Percentiles rank a stretch among this genome's conserved stretches.
Evolutionary conservation across 2,113 vertebrate genomes (phyloP).

Genomic region (Desmodus rotundus): DNA sequence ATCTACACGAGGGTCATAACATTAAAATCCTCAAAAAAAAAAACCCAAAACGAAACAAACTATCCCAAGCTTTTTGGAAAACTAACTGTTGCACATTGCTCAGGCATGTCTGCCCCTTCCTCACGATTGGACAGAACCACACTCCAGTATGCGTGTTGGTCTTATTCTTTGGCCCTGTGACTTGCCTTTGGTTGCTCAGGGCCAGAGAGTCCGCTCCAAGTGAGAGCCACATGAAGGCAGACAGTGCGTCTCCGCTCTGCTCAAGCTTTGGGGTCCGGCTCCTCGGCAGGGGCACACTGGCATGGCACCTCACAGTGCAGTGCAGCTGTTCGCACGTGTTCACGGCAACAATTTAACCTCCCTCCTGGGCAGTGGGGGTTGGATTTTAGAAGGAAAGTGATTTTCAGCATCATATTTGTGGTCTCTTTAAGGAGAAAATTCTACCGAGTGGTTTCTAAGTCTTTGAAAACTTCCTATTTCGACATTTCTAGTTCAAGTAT

Average conservation of each 20-base stretch:
- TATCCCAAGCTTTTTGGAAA: conserved; percentile 36
- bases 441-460: background rate
- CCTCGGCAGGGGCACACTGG: background rate
- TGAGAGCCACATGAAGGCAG: background rate
- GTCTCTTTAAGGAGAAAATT: background rate
- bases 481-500: background rate
- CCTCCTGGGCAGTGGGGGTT: background rate
- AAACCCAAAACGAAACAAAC: conserved; percentile 52
- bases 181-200: background rate
- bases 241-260: background rate
- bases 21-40: conserved; percentile 43
- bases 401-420: background rate
- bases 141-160: background rate
- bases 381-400: background rate
- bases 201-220: background rate
- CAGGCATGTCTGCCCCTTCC: background rate
- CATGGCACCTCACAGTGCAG: accelerated
- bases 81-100: conserved; percentile 28
- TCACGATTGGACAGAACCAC: background rate
- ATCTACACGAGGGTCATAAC: conserved; percentile 20
- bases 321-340: background rate
- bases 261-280: background rate
- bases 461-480: conserved; percentile 4
- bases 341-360: background rate
- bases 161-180: background rate